Base-by-base conservation (phyloP, 2,113 vertebrate species). In the Gyps fulvus region DNA sequence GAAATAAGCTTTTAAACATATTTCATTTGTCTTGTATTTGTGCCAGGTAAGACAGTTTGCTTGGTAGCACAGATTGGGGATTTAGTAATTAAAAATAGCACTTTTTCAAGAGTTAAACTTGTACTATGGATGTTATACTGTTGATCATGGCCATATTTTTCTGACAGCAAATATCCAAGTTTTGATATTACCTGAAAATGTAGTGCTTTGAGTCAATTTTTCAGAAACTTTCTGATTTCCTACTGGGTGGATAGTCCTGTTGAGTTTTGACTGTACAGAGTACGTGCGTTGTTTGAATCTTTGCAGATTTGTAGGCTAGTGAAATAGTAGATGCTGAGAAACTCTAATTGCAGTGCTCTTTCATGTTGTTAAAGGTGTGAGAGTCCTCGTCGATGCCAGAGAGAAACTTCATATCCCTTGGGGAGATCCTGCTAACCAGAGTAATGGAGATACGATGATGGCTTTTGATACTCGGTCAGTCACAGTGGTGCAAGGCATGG, bases 331-430 rank as follows among this genome's bases (percentile, higher is more conserved):
- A 61, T 47, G 79, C 91, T 95, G 94, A 73, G 90, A 96, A 97
- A 74, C 73, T 82, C 87, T 38, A 40, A 96, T 73, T 73, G 23
- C 38, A 18, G 5, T 5, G 21, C 31, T 91, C 74, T 84, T 87
- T 91, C 61, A 6, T 95, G 69, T 91, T 66, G 11, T 87, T 70
- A 31, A 98, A 99, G 99, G 99, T 90, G 96, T 99, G 65, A 98
- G 99, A 84, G 99, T 99, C 92, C 96, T 99, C 76, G 99, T 99
- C 47, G 99, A 99, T 21, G 99, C 99, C 62, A 98, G 99, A 55
- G 99, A 99, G 97, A 99, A 99, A 97, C 99, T 99, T 88, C 99
- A 99, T 97, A 99, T 99, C 95, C 99, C 99, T 1, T 99, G 99
- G 99, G 99, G 99, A 84, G 98, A 99, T 76, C 94, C 98, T 2